Evolutionary conservation across 1,140 invertebrate genomes (phyloP), one percentile per base, ranked within the genome.

Genomic region (Calosoma granatense): DNA sequence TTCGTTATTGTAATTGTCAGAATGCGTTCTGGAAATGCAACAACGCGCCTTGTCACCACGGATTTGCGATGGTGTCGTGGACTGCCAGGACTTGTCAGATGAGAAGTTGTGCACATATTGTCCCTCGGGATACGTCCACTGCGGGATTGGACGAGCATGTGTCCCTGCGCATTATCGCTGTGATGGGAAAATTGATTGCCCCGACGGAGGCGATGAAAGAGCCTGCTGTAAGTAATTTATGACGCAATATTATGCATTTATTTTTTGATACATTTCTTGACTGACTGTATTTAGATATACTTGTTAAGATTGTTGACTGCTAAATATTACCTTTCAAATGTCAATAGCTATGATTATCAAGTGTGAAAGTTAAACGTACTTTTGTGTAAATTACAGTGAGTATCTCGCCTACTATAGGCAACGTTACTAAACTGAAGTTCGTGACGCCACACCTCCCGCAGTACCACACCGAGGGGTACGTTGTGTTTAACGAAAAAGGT

Each of bases 11-110:
- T n/a, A n/a, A n/a, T n/a, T n/a, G n/a, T n/a, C 68, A 80, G 86
- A 84, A 59, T 92, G 88, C 62, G 81, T 84, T 1, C 76, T 81
- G 30, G 80, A 83, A 22, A 73, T 92, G 58, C 82, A 88, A 62
- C 77, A 78, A 6, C 79, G 82, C 62, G 87, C 85, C 0, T 69
- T 87, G 56, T 86, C 84, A 2, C 80, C 86, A 2, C 76, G 87
- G 21, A 78, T 92, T 19, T 94, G 92, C 63, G 92, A 94, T 67
- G 90, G 90, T 2, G 77, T 90, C 1, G 82, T 90, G 19, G 90
- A 94, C 67, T 94, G 91, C 68, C 80, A 85, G 6, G 88, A 92
- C 72, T 77, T 90, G 22, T 82, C 82, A 0, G 91, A 93, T 70
- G 90, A 93, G 69, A 81, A 78, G 21, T 77, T 77, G 26, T 91